Percentiles rank a stretch among this genome's conserved stretches.
phyloP scores from a whole-genome alignment of 2,113 vertebrate genomes.

The Phalacrocorax carbo region DNA sequence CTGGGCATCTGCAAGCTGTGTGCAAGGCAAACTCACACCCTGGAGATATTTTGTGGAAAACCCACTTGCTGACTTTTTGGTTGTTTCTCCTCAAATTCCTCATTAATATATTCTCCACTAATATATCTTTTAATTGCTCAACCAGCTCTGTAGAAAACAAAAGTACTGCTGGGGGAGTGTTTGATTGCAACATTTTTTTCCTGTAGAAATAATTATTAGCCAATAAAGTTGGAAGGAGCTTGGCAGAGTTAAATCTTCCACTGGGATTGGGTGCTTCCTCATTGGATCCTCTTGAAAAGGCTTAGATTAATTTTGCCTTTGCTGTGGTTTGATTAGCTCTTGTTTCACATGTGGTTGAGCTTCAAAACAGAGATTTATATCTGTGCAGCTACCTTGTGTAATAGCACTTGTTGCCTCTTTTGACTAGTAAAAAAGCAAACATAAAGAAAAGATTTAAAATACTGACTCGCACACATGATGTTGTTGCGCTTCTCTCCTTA shows the following conservation, averaged over 20 bases:
- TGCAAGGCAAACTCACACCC: not conserved
- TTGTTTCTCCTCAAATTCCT: conserved; percentile 19
- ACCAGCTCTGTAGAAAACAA: not conserved
- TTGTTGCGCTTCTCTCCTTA: not conserved
- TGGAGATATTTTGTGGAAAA: not conserved
- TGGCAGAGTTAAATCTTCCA: not conserved
- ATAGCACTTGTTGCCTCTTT: not conserved
- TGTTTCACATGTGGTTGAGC: not conserved
- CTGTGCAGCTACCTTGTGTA: not conserved
- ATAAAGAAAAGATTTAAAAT: not conserved
- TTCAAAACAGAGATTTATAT: conserved; percentile 1
- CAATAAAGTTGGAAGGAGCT: conserved; percentile 11
- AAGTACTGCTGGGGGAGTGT: not conserved
- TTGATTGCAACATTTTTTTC: conserved; percentile 3
- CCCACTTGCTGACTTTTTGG: not conserved
- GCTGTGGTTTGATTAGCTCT: not conserved
- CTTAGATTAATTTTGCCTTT: not conserved
- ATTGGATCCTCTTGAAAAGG: conserved; percentile 25
- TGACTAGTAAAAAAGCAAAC: not conserved
- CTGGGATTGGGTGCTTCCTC: not conserved
- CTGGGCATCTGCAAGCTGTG: not conserved
- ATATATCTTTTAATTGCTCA: conserved; percentile 27
- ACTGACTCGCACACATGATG: not conserved
- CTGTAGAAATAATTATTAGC: conserved; percentile 15
- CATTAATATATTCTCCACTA: not conserved